phyloP scores from a whole-genome alignment of 1,140 invertebrate genomes.

The Lepeophtheirus salmonis region DNA sequence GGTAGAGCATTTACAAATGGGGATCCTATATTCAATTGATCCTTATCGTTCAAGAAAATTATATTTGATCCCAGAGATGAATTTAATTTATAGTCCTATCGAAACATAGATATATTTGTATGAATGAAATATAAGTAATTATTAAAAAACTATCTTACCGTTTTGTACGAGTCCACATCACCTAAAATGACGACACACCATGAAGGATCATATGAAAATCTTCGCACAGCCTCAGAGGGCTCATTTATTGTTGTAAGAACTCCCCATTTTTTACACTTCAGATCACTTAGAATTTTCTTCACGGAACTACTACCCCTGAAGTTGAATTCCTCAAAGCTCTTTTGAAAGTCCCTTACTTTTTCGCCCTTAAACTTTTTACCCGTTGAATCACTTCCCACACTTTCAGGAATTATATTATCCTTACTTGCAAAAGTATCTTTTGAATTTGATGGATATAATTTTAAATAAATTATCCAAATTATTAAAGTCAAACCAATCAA shows the following conservation, averaged over 20 bases:
- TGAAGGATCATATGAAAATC: neutral
- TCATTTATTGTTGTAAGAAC: neutral
- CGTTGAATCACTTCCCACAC: neutral
- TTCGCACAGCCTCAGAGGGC: neutral
- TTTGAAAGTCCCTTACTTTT: no score
- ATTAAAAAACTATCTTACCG: neutral
- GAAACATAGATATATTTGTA: neutral
- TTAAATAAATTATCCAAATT: no score
- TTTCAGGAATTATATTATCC: no score
- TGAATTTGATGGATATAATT: no score
- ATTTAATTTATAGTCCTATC: neutral
- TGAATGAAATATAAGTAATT: no score
- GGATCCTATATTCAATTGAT: conserved; percentile 18
- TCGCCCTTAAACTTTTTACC: neutral
- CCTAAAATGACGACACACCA: neutral
- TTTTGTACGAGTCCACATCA: neutral
- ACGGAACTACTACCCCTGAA: neutral
- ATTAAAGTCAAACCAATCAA: no score
- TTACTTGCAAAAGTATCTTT: no score
- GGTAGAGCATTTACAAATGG: neutral
- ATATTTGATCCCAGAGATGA: neutral
- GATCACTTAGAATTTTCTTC: neutral
- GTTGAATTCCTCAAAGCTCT: neutral
- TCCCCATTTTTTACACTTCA: neutral
- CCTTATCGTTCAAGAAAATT: neutral